Percentiles rank a stretch among this genome's conserved stretches.
Evolutionary conservation across 1,140 invertebrate species (phyloP).

Genomic region (Polyergus mexicanus): DNA sequence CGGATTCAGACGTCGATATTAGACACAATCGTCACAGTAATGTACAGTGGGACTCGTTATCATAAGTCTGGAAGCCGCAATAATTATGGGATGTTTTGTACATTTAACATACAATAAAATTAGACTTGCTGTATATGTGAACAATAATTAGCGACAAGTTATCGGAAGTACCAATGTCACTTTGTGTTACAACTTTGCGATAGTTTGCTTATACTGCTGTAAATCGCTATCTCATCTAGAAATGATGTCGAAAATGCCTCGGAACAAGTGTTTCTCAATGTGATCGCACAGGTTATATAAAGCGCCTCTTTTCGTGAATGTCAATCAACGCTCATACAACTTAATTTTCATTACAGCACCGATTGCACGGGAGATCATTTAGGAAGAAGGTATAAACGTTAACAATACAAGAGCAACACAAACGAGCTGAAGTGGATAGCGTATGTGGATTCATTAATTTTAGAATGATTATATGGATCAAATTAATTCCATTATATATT

Average conservation of each 20-base stretch:
- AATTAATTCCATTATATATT: background rate
- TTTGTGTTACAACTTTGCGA: conserved; percentile 12
- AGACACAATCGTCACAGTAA: conserved; percentile 36
- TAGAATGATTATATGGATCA: background rate
- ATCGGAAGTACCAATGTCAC: conserved; percentile 15
- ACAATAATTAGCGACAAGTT: conserved; percentile 29
- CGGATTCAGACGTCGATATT: conserved; percentile 11
- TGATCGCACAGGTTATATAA: conserved; percentile 35
- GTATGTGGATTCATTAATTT: conserved; percentile 9
- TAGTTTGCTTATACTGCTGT: conserved; percentile 7
- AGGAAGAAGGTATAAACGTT: conserved; percentile 64
- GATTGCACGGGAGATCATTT: conserved; percentile 61
- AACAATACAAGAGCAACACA: conserved; percentile 67
- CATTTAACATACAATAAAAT: conserved; percentile 68
- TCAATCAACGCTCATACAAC: conserved; percentile 54
- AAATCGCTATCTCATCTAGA: conserved; percentile 23
- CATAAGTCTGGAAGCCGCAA: conserved; percentile 31
- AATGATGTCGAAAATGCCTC: conserved; percentile 31
- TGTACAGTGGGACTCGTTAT: conserved; percentile 11
- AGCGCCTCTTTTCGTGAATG: conserved; percentile 38
- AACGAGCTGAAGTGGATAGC: conserved; percentile 53
- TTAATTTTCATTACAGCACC: conserved; percentile 57
- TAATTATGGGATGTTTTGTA: conserved; percentile 60
- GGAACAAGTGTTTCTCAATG: conserved; percentile 2
- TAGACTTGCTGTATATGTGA: conserved; percentile 64